Conservation (phyloP, 2,113 vertebrate species). For the Ptychochromis oligacanthus region DNA sequence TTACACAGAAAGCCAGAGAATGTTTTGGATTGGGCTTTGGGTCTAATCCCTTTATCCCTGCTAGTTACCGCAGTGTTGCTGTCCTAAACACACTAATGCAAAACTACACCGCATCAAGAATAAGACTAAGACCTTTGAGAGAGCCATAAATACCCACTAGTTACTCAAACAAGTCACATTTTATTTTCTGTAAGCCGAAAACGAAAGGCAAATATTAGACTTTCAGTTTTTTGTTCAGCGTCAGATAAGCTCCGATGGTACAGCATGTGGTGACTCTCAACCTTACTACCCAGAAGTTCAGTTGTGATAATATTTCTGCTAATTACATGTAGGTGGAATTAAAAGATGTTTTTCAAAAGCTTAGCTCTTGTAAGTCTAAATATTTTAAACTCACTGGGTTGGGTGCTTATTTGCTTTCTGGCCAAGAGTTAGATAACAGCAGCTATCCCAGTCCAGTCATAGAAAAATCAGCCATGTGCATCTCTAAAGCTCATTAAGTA, state of each 20-base stretch:
- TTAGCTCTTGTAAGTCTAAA: not conserved
- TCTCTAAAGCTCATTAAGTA: not conserved
- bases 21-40: conserved; percentile 13
- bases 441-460: not conserved
- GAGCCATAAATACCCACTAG: conserved; percentile 22
- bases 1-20: conserved; percentile 30
- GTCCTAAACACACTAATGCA: conserved; percentile 28
- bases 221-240: conserved; percentile 24
- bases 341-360: not conserved
- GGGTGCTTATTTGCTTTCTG: not conserved
- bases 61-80: conserved; percentile 26
- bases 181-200: conserved; percentile 23
- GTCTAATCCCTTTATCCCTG: conserved; percentile 48
- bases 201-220: conserved; percentile 55
- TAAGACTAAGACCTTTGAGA: conserved; percentile 9
- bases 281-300: not conserved
- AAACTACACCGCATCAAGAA: conserved; percentile 12
- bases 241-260: conserved; percentile 27
- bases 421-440: not conserved
- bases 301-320: not conserved
- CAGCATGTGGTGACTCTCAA: not conserved
- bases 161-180: conserved; percentile 34
- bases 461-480: not conserved
- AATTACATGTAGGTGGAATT: not conserved
- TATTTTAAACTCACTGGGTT: not conserved